phyloP scores from a whole-genome alignment of 2,888 invertebrate species.

The Megaustenia siamemsis region DNA sequence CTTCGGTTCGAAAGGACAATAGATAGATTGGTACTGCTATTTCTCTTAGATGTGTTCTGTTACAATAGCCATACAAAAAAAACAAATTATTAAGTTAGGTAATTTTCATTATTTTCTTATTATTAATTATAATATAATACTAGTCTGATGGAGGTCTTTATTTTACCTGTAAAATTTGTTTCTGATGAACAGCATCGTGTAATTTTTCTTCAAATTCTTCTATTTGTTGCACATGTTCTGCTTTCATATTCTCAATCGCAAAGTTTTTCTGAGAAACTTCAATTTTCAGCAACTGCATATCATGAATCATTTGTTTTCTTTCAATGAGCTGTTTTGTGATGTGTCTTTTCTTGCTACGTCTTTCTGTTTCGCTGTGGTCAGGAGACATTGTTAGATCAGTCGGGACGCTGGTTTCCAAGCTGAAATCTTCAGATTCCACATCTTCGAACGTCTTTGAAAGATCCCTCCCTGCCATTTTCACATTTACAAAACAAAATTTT shows the following conservation, averaged over 20 bases:
- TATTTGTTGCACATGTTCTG: conserved; percentile 75
- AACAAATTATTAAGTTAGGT: too few relatives aligned
- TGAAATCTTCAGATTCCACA: conserved; percentile 76
- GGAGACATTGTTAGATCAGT: conserved; percentile 79
- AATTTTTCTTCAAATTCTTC: conserved; percentile 80
- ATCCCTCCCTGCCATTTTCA: conserved; percentile 71
- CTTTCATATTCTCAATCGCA: conserved; percentile 78
- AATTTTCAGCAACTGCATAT: conserved; percentile 79
- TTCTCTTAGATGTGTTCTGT: too few relatives aligned
- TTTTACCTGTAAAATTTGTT: conserved; percentile 74
- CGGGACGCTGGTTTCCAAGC: conserved; percentile 78
- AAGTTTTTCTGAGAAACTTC: conserved; percentile 79
- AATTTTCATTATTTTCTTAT: too few relatives aligned
- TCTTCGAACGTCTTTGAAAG: conserved; percentile 75
- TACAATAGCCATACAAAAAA: too few relatives aligned
- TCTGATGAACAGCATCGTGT: conserved; percentile 78
- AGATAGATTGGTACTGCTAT: too few relatives aligned
- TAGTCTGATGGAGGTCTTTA: too few relatives aligned
- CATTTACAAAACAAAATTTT: not conserved
- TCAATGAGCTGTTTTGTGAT: conserved; percentile 78
- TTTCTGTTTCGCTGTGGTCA: conserved; percentile 65
- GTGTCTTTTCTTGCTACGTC: conserved; percentile 66
- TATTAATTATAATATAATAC: too few relatives aligned
- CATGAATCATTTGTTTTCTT: conserved; percentile 78
- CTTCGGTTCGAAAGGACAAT: too few relatives aligned